Evolutionary conservation across 30 jellyfish, hydroid and myxozoan species (phyloP).

Genomic region (Phacellophora camtschatica): DNA sequence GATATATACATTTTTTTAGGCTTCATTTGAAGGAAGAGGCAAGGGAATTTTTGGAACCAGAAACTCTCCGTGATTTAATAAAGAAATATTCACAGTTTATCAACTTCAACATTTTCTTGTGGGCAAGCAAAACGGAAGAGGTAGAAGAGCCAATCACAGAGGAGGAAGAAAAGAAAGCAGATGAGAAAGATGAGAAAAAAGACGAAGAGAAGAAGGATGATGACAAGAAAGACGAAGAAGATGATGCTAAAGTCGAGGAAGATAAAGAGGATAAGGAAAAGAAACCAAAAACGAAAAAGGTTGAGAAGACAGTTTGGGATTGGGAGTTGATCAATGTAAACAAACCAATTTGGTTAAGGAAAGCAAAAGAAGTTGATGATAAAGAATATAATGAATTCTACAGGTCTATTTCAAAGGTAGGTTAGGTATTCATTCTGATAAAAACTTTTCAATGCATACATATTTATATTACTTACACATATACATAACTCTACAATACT

Average conservation of each 20-base stretch:
- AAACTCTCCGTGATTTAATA: conserved; percentile 82
- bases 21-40: conserved; percentile 98
- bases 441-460: background rate
- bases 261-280: conserved; percentile 89
- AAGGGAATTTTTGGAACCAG: conserved; percentile 91
- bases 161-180: conserved; percentile 79
- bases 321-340: conserved; percentile 91
- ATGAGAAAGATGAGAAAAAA: conserved; percentile 65
- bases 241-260: conserved; percentile 63
- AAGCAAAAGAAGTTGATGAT: conserved; percentile 95
- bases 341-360: conserved; percentile 98
- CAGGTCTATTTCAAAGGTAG: conserved; percentile 84
- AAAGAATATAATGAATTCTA: conserved; percentile 92
- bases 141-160: conserved; percentile 98
- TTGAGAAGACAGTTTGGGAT: conserved; percentile 96
- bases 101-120: conserved; percentile 93
- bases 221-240: conserved; percentile 39
- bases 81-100: conserved; percentile 97
- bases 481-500: background rate
- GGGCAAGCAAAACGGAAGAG: conserved; percentile 97
- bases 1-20: background rate
- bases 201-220: conserved; percentile 55
- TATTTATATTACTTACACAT: background rate
- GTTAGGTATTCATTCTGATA: background rate
- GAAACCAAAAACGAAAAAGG: conserved; percentile 88